Percentiles rank a stretch among this genome's conserved stretches.
phyloP scores from a whole-genome alignment of 2,888 invertebrate species.

The Cataglyphis albicans region DNA sequence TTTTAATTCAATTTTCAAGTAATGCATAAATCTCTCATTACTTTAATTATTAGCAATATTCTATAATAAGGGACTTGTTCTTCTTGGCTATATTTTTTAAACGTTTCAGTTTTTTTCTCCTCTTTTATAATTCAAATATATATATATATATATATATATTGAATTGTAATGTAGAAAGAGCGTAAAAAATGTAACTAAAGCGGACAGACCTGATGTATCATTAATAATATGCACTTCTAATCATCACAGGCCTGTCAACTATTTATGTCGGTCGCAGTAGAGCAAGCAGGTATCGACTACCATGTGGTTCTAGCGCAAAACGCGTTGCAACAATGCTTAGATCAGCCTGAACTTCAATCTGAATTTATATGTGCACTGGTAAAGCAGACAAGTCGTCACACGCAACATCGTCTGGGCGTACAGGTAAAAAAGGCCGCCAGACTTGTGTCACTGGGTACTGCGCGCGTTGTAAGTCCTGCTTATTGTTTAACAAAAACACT shows the following conservation, averaged over 20 bases:
- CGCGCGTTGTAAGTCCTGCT: slow-evolving; percentile 86
- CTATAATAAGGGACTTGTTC: slow-evolving; percentile 5
- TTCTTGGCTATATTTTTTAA: slow-evolving; percentile 31
- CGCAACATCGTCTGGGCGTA: slow-evolving; percentile 92
- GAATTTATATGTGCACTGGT: slow-evolving; percentile 97
- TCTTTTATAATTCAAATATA: neutral
- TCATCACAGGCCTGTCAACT: slow-evolving; percentile 94
- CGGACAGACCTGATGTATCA: neutral
- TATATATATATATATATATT: neutral
- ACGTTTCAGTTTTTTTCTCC: neutral
- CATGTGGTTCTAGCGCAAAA: slow-evolving; percentile 99
- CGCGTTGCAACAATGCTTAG: slow-evolving; percentile 96
- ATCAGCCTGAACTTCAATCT: slow-evolving; percentile 95
- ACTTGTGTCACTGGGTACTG: slow-evolving; percentile 86
- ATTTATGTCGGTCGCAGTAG: slow-evolving; percentile 98
- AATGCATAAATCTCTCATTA: neutral
- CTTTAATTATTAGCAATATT: slow-evolving; percentile 7
- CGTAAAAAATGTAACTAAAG: slow-evolving; percentile 11
- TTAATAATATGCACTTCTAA: slow-evolving; percentile 33
- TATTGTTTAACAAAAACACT: slow-evolving; percentile 85
- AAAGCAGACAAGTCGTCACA: slow-evolving; percentile 96
- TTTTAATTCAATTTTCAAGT: slow-evolving; percentile 11
- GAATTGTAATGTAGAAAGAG: neutral
- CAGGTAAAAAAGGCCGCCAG: slow-evolving; percentile 91
- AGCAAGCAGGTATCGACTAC: slow-evolving; percentile 98